A percentile compares a stretch with the other conserved stretches of the same genome.
Evolutionary conservation across 2,797 vertebrate species (phyloP).

Genomic region (Ispidina picta): DNA sequence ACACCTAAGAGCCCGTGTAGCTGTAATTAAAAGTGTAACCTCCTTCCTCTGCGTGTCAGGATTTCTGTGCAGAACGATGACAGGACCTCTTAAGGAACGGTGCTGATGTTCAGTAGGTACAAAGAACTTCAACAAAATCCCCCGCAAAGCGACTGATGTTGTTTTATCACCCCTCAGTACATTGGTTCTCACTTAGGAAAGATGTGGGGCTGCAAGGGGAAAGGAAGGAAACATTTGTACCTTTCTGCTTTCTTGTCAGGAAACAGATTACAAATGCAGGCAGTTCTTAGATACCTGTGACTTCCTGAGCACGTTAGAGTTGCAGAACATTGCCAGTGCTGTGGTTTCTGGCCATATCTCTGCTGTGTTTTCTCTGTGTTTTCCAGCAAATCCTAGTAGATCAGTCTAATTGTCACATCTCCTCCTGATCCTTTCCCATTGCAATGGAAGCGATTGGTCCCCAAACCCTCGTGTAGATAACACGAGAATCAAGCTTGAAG

Average conservation of each 20-base stretch:
- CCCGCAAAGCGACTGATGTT: not conserved
- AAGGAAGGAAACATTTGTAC: not conserved
- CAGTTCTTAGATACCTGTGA: not conserved
- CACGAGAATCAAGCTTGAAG: not conserved
- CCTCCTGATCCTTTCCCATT: not conserved
- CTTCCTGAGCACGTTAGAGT: not conserved
- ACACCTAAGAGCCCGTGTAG: not conserved
- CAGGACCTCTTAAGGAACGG: not conserved
- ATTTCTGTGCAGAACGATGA: not conserved
- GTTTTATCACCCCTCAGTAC: not conserved
- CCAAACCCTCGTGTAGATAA: not conserved
- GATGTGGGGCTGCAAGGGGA: not conserved
- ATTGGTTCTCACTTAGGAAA: not conserved
- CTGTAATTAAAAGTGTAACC: slow-evolving; percentile 53
- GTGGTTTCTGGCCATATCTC: not conserved
- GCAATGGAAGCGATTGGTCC: not conserved
- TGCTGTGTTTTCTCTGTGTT: fast-evolving
- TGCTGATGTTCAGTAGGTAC: not conserved
- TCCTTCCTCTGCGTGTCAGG: not conserved
- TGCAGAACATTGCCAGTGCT: fast-evolving
- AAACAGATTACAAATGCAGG: not conserved
- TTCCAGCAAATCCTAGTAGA: not conserved
- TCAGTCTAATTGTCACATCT: not conserved
- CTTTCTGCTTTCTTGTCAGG: not conserved
- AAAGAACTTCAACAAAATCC: slow-evolving; percentile 30